Evolutionary conservation across 1,140 invertebrate genomes (phyloP).

Genomic region (Anastatus disparis): DNA sequence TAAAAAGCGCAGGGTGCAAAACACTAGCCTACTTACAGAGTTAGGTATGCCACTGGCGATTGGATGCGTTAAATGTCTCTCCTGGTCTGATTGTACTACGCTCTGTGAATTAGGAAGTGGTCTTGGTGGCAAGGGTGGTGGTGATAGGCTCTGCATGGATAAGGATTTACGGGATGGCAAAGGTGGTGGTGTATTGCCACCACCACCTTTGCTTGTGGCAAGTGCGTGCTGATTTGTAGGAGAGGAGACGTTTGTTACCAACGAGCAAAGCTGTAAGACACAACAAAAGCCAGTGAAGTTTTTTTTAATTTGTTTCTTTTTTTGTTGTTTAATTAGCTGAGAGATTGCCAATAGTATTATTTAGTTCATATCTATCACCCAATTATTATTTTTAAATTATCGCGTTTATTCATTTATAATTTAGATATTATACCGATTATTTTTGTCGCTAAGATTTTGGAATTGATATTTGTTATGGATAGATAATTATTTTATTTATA

Average conservation of each 20-base stretch:
- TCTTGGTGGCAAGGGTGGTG: conserved; percentile 64
- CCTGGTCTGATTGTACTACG: conserved; percentile 62
- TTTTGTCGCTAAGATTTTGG: too few species aligned
- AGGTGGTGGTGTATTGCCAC: conserved; percentile 69
- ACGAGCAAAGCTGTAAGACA: conserved; percentile 68
- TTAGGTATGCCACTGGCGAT: conserved; percentile 65
- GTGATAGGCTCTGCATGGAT: conserved; percentile 64
- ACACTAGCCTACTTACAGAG: conserved; percentile 64
- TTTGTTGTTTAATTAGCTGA: neutral
- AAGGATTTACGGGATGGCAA: conserved; percentile 71
- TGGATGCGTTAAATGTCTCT: conserved; percentile 68
- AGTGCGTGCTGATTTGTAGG: conserved; percentile 61
- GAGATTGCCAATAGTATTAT: neutral
- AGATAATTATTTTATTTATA: too few species aligned
- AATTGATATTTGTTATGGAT: too few species aligned
- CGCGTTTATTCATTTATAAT: too few species aligned
- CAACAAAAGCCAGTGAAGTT: conserved; percentile 61
- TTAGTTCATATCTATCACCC: neutral
- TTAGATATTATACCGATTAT: too few species aligned
- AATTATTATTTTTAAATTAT: too few species aligned
- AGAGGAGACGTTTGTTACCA: conserved; percentile 66
- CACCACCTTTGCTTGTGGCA: conserved; percentile 50
- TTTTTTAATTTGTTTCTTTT: too few species aligned
- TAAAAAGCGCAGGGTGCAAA: conserved; percentile 23
- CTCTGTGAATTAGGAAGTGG: conserved; percentile 63